Conservation (phyloP, 2,888 invertebrate genomes). For the Amphiduros pacificus region DNA sequence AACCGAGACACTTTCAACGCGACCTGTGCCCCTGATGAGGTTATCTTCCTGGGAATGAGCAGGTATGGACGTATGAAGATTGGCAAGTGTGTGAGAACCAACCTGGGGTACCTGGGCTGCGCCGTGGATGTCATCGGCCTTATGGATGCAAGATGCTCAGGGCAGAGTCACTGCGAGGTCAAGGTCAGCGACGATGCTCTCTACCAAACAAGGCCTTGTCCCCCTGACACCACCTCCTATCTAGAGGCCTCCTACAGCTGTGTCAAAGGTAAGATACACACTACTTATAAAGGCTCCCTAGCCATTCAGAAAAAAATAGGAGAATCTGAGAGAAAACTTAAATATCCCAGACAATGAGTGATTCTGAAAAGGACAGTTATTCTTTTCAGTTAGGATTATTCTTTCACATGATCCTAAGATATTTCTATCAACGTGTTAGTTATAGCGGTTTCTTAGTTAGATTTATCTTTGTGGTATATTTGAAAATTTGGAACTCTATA, state of each 20-base stretch:
- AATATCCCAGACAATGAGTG: no score
- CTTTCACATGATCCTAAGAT: no score
- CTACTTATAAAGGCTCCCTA: no score
- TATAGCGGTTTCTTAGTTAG: no score
- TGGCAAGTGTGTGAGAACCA: background rate
- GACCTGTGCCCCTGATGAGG: background rate
- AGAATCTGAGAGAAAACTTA: no score
- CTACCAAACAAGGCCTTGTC: slow-evolving; percentile 6
- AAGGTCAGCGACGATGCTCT: background rate
- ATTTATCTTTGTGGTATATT: no score
- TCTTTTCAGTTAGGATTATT: no score
- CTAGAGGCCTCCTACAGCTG: slow-evolving; percentile 1
- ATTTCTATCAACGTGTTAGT: no score
- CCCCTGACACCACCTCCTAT: slow-evolving; percentile 5
- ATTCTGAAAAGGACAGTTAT: no score
- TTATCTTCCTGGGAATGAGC: background rate
- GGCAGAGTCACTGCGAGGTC: background rate
- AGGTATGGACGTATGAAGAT: slow-evolving; percentile 5
- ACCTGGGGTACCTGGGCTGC: slow-evolving; percentile 8
- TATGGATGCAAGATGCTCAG: slow-evolving; percentile 4
- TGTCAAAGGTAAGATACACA: background rate
- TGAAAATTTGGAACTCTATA: no score
- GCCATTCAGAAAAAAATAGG: no score
- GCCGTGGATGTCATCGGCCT: background rate
- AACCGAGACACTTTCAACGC: slow-evolving; percentile 8